Evolutionary conservation across 2,888 invertebrate species (phyloP), one percentile per base, ranked within the genome.

Genomic region (Eueremaeus valkanovi): DNA sequence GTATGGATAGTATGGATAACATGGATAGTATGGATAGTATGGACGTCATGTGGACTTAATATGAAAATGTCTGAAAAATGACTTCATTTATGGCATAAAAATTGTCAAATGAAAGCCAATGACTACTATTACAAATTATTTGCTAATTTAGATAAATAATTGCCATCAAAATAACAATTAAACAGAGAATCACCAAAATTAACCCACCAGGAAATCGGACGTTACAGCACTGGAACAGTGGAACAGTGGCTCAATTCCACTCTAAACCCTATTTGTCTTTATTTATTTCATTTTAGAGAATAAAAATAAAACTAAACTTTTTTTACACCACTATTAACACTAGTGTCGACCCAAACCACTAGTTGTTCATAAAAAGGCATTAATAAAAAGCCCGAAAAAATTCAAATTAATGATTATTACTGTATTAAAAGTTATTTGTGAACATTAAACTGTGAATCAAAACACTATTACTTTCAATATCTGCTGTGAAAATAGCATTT

Each of bases 41-140:
- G 68, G 68, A 68, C 68, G 40, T 68, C 68, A 68, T 68, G 68
- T 68, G 68, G 68, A 21, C 40, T 68, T 68, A 68, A 68, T 68
- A 68, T 68, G 68, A 24, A 68, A 68, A 68, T 68, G 36, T 16
- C 40, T 68, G 1, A 40, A 68, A 66, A 68, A 68, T 68, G 68
- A 40, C 40, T 68, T 68, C 40, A 68, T 68, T 68, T 68, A 68
- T 68, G 13, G 40, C 24, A 68, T 68, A 40, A 68, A 68, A 68
- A 68, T 68, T 68, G 68, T 68, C 68, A 68, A 68, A 68, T 68
- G 68, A 36, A 68, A 68, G 40, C 68, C 68, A 40, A 68, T 68
- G 68, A 68, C 68, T 68, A 40, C 18, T 68, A 40, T 68, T 68
- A 68, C 68, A 68, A 68, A 68, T 68, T 68, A 68, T 68, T 21